phyloP scores from a whole-genome alignment of 23 tunicate species.

The Ascidia mentula region DNA sequence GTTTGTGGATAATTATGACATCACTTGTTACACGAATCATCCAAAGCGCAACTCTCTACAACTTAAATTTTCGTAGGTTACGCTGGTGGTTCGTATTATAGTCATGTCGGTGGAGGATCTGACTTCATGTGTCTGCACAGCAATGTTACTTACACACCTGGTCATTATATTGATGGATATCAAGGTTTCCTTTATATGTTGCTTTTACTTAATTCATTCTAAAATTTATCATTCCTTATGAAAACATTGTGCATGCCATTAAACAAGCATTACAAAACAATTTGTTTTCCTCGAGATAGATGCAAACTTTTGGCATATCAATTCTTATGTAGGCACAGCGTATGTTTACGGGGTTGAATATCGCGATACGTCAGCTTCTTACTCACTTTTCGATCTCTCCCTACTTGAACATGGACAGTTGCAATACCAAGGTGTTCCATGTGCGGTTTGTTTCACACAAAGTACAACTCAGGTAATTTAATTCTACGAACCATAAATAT shows the following conservation, averaged over 20 bases:
- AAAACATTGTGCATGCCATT: not conserved
- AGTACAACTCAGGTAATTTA: conserved; percentile 18
- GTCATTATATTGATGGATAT: not conserved
- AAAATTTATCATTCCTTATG: not conserved
- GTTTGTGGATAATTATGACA: not conserved
- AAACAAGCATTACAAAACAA: not conserved
- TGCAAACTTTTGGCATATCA: not conserved
- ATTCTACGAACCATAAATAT: too few relatives aligned
- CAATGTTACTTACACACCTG: conserved; percentile 11
- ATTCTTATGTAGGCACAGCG: not conserved
- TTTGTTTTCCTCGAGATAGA: too few relatives aligned
- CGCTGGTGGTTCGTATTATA: conserved; percentile 24
- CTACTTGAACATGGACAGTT: conserved; percentile 9
- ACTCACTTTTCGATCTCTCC: conserved; percentile 36
- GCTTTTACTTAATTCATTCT: not conserved
- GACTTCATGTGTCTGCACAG: conserved; percentile 23
- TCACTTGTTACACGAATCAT: not conserved
- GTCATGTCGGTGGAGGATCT: conserved; percentile 41
- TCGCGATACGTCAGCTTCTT: not conserved
- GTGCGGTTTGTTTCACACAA: conserved; percentile 43
- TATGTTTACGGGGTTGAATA: not conserved
- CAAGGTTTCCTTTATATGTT: not conserved
- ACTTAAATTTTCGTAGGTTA: conserved; percentile 19
- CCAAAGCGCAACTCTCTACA: too few relatives aligned
- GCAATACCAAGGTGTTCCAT: conserved; percentile 39